Evolutionary conservation across 2,888 invertebrate genomes (phyloP).

Genomic region (Lasiommata megera): DNA sequence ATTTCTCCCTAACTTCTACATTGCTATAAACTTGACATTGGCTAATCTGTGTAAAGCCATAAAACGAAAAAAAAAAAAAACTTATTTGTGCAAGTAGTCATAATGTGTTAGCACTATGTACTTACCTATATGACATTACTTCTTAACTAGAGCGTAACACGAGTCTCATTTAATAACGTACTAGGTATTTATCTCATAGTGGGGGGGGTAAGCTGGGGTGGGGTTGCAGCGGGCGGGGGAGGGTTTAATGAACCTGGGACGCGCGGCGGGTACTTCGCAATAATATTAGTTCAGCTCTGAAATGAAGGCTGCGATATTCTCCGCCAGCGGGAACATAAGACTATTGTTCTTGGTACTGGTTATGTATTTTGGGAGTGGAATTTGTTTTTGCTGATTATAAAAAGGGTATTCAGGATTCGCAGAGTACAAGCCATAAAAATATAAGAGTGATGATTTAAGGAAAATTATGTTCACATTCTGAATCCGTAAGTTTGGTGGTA

Average conservation of each 20-base stretch:
- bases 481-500: too few species aligned
- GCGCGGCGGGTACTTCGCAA: conserved; percentile 57
- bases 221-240: conserved; percentile 26
- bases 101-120: neutral
- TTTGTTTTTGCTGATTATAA: conserved; percentile 6
- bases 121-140: neutral
- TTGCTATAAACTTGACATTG: too few species aligned
- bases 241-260: conserved; percentile 72
- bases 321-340: conserved; percentile 2
- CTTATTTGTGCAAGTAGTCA: neutral
- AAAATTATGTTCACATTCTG: too few species aligned
- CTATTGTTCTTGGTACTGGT: conserved; percentile 14
- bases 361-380: conserved; percentile 10
- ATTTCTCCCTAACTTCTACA: too few species aligned
- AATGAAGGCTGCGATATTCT: conserved; percentile 33
- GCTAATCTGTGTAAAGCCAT: too few species aligned
- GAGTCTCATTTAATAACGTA: conserved; percentile 18
- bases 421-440: too few species aligned
- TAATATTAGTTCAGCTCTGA: conserved; percentile 63
- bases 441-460: too few species aligned
- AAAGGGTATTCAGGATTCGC: neutral
- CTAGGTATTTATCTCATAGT: conserved; percentile 35
- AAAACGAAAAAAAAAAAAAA: too few species aligned
- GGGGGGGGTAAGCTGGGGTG: conserved; percentile 17
- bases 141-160: conserved; percentile 4